Conservation (phyloP, 2,797 vertebrate genomes). For the Tachyglossus aculeatus region DNA sequence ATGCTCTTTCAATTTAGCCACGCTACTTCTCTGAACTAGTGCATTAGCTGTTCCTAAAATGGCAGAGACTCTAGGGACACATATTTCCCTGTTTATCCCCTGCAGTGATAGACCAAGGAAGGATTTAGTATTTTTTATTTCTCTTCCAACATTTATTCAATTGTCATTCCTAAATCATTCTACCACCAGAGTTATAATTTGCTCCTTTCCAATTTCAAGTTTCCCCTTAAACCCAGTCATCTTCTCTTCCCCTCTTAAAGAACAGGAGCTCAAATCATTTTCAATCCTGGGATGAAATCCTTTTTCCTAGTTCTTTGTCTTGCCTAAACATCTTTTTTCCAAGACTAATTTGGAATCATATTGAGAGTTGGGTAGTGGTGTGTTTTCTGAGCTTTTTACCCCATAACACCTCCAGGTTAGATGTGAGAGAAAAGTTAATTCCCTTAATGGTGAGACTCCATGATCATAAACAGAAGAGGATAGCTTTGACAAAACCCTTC, state of each 20-base stretch:
- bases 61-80: neutral
- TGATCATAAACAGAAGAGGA: neutral
- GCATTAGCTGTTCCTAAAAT: neutral
- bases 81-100: neutral
- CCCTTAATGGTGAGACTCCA: neutral
- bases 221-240: too few relatives aligned
- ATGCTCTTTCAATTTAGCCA: too few relatives aligned
- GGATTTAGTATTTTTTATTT: neutral
- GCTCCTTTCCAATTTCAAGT: too few relatives aligned
- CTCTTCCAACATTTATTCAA: neutral
- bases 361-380: too few relatives aligned
- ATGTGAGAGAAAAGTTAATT: neutral
- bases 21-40: too few relatives aligned
- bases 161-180: neutral
- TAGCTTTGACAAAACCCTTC: too few relatives aligned
- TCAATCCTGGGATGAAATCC: too few relatives aligned
- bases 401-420: neutral
- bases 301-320: too few relatives aligned
- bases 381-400: neutral
- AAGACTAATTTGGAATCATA: too few relatives aligned
- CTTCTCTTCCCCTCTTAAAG: too few relatives aligned
- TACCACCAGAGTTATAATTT: neutral
- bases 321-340: too few relatives aligned
- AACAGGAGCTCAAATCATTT: too few relatives aligned
- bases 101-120: neutral